phyloP scores from a whole-genome alignment of 2,797 vertebrate genomes.

The Poecilia gillii region DNA sequence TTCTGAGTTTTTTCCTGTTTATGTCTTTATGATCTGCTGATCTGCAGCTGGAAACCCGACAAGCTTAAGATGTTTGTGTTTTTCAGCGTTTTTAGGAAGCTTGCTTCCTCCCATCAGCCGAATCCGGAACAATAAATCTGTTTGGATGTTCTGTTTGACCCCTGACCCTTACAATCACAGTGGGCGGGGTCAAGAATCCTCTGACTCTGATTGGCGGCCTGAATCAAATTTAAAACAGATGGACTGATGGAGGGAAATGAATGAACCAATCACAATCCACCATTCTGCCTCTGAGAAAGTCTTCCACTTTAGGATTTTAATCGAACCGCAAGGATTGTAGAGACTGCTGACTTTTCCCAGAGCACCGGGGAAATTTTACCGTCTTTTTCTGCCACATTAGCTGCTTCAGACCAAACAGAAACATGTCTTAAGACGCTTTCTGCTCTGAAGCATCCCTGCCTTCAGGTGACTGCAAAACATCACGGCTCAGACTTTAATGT shows the following conservation, averaged over 20 bases:
- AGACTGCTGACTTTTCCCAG: neutral
- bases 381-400: neutral
- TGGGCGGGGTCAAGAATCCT: neutral
- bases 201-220: neutral
- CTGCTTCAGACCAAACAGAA: neutral
- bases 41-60: neutral
- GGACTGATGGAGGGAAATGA: constrained; percentile 17
- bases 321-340: neutral
- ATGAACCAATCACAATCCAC: constrained; percentile 57
- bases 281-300: constrained; percentile 65
- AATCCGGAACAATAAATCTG: neutral
- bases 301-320: constrained; percentile 54
- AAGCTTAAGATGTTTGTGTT: neutral
- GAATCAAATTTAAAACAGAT: neutral
- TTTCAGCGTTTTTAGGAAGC: constrained; percentile 34
- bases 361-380: neutral
- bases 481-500: neutral
- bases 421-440: neutral
- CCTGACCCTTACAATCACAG: neutral
- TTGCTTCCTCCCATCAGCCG: constrained; percentile 28
- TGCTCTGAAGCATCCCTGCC: neutral
- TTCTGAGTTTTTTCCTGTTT: neutral
- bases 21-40: neutral
- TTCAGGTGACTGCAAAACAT: neutral
- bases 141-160: constrained; percentile 2